phyloP scores from a whole-genome alignment of 2,797 vertebrate genomes.

The Myotis planiceps region DNA sequence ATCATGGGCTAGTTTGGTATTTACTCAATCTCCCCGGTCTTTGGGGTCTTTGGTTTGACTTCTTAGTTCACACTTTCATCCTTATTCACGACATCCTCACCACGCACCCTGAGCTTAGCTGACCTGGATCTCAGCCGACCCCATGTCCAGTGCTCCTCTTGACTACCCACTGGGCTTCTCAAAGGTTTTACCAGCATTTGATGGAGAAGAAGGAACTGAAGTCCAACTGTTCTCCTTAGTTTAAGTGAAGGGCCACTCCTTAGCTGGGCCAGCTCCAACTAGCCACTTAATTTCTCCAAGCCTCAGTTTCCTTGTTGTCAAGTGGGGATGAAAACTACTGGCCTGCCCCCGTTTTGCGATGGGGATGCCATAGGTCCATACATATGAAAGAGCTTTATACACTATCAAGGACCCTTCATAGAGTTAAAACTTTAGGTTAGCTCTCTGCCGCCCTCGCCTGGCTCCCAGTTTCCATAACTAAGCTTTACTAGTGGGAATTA shows the following conservation, averaged over 20 bases:
- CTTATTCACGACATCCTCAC: not conserved
- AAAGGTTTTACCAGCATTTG: not conserved
- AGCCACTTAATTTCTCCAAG: not conserved
- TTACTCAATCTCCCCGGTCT: not conserved
- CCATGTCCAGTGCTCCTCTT: not conserved
- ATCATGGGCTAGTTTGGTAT: not conserved
- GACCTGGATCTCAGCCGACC: not conserved
- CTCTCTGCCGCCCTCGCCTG: conserved; percentile 53
- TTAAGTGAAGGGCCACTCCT: not conserved
- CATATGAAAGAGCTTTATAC: not conserved
- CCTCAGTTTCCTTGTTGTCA: not conserved
- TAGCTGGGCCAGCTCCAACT: not conserved
- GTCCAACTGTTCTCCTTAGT: not conserved
- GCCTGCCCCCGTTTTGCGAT: not conserved
- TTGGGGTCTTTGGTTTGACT: not conserved
- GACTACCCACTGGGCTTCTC: not conserved
- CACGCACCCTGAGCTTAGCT: not conserved
- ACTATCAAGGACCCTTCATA: not conserved
- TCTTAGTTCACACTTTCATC: not conserved
- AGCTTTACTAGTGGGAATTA: not conserved
- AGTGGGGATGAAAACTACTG: not conserved
- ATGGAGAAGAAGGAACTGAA: not conserved
- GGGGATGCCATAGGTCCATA: not conserved
- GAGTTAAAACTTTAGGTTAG: not conserved
- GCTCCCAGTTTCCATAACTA: not conserved